Evolutionary conservation across 2,888 invertebrate species (phyloP).

Genomic region (Tetropium fuscum): DNA sequence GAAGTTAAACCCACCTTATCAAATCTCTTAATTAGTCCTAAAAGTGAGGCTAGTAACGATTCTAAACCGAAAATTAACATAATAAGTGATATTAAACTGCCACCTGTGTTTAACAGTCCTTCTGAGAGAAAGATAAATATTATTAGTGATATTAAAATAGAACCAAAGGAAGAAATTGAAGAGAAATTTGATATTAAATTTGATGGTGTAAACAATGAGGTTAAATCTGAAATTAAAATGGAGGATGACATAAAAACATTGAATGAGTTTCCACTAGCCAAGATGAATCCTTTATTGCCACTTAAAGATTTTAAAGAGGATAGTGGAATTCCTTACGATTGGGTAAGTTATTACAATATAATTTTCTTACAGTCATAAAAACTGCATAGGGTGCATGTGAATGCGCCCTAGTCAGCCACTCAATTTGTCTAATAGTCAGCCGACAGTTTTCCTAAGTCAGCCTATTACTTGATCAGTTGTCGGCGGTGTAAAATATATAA

Average conservation of each 20-base stretch:
- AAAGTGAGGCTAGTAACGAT: constrained; percentile 58
- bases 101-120: constrained; percentile 51
- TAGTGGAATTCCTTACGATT: constrained; percentile 88
- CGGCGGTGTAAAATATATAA: too few relatives aligned
- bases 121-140: constrained; percentile 62
- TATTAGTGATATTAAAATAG: constrained; percentile 63
- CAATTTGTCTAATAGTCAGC: too few relatives aligned
- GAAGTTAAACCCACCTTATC: constrained; percentile 47
- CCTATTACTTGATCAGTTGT: too few relatives aligned
- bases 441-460: too few relatives aligned
- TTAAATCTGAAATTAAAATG: constrained; percentile 49
- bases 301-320: constrained; percentile 72
- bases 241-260: constrained; percentile 56
- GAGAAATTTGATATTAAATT: constrained; percentile 67
- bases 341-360: constrained; percentile 68
- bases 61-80: constrained; percentile 65
- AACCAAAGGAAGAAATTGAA: constrained; percentile 67
- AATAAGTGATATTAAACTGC: constrained; percentile 64
- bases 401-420: too few relatives aligned
- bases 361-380: too few relatives aligned
- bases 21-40: constrained; percentile 50
- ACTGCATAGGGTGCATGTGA: too few relatives aligned
- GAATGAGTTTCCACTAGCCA: constrained; percentile 66
- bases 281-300: constrained; percentile 67
- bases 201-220: constrained; percentile 66